Conservation (phyloP, 1,140 invertebrate species). For the Drosophila willistoni region DNA sequence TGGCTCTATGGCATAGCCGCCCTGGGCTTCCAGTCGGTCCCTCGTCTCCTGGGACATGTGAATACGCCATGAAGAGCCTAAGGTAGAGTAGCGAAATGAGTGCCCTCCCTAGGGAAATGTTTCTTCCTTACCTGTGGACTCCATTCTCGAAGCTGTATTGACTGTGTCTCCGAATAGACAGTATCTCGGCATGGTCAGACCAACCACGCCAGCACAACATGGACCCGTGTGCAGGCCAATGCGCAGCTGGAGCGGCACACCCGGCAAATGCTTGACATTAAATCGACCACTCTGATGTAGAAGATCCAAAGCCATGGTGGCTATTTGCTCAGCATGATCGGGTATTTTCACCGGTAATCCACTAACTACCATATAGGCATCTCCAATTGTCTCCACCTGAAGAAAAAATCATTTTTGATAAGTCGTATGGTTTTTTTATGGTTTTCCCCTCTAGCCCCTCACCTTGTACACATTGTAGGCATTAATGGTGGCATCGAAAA, state of each 20-base stretch:
- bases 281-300: slow-evolving; percentile 94
- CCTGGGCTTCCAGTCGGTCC: slow-evolving; percentile 88
- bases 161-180: slow-evolving; percentile 97
- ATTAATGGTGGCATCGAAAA: slow-evolving; percentile 96
- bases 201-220: slow-evolving; percentile 93
- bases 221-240: slow-evolving; percentile 93
- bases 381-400: slow-evolving; percentile 96
- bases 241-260: slow-evolving; percentile 89
- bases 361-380: slow-evolving; percentile 97
- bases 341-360: slow-evolving; percentile 91
- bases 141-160: slow-evolving; percentile 95
- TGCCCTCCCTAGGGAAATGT: background rate
- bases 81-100: no score
- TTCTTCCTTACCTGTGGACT: slow-evolving; percentile 89
- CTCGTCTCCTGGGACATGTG: slow-evolving; percentile 92
- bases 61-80: slow-evolving; percentile 91
- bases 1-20: slow-evolving; percentile 91
- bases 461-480: slow-evolving; percentile 96
- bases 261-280: slow-evolving; percentile 92
- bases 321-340: slow-evolving; percentile 91
- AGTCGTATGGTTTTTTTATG: background rate
- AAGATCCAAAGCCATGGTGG: slow-evolving; percentile 94
- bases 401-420: background rate
- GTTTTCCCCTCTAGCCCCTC: slow-evolving; percentile 18
- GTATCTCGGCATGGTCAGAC: slow-evolving; percentile 94